phyloP scores from a whole-genome alignment of 2,797 vertebrate species.

The Eulemur mongoz region DNA sequence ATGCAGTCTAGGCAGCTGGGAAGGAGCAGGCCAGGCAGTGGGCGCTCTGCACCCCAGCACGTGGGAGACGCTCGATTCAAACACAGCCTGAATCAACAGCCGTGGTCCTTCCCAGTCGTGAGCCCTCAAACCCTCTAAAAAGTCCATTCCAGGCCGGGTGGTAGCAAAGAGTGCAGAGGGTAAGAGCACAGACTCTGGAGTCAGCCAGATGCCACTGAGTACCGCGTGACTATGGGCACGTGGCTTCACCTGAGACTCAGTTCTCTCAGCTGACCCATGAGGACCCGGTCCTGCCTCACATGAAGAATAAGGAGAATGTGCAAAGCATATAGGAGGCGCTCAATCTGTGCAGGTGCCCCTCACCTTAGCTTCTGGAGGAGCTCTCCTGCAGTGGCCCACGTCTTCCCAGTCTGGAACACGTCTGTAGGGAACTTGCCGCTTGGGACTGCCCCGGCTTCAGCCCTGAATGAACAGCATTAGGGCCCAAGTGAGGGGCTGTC shows the following conservation, averaged over 20 bases:
- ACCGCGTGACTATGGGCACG: background rate
- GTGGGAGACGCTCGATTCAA: background rate
- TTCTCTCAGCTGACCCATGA: background rate
- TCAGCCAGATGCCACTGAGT: background rate
- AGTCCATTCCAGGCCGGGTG: background rate
- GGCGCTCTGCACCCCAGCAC: background rate
- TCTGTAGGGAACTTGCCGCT: background rate
- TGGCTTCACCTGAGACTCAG: background rate
- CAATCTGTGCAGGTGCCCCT: accelerated
- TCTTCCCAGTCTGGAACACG: background rate
- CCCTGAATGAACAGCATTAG: slow-evolving; percentile 39
- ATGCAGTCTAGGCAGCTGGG: background rate
- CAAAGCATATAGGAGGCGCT: background rate
- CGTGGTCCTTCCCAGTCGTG: background rate
- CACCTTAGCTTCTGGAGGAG: slow-evolving; percentile 70
- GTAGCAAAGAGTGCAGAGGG: background rate
- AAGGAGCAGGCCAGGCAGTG: background rate
- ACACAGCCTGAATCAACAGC: background rate
- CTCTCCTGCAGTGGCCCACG: accelerated
- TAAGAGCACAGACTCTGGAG: background rate
- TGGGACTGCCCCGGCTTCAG: background rate
- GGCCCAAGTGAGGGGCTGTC: slow-evolving; percentile 55
- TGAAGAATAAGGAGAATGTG: background rate
- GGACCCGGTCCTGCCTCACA: background rate
- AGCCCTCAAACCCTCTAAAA: background rate